Evolutionary conservation across 2,797 vertebrate species (phyloP), one percentile per base, ranked within the genome.

Genomic region (Coranthus polyacanthus): DNA sequence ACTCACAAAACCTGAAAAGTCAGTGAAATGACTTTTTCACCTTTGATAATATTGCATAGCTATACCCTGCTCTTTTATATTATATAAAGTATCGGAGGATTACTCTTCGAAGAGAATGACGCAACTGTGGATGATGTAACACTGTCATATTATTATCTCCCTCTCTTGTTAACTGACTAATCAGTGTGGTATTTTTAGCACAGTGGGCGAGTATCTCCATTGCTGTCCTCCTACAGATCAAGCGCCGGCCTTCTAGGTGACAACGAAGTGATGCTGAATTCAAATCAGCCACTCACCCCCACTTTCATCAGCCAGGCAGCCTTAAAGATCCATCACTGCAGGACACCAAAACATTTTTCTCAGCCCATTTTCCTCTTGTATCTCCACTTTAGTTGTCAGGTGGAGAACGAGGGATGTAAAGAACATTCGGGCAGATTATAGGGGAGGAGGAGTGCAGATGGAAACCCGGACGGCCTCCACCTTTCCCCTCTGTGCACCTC

Each of bases 301-400:
- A 10, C 42, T 13, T 65, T 60, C 60, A 68, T 61, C 72, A 68
- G 73, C 32, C 78, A 44, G 59, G 39, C 39, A 0, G 69, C 65
- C 51, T 66, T 43, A 56, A 69, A 77, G 66, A 78, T 75, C 79
- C 70, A 70, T 85, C 86, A 59, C 78, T 1, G 34, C 68, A 45
- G 78, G 79, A 77, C 59, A 57, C 52, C 46, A 12, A 83, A 75
- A 72, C 82, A 81, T 79, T 82, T 81, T 80, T 80, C 70, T 72
- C 50, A 52, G 50, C 77, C 82, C 67, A 85, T 87, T 88, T 84
- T 84, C 80, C 58, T 50, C 17, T 32, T 69, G 71, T 71, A 77
- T 29, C 75, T 75, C 84, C 88, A 88, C 84, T 92, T 92, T 87
- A 87, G 87, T 59, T 91, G 89, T 89, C 88, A 89, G 71, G 70